A percentile compares a stretch with the other conserved stretches of the same genome.
Evolutionary conservation across 2,797 vertebrate species (phyloP).

Genomic region (Nyctibius grandis): DNA sequence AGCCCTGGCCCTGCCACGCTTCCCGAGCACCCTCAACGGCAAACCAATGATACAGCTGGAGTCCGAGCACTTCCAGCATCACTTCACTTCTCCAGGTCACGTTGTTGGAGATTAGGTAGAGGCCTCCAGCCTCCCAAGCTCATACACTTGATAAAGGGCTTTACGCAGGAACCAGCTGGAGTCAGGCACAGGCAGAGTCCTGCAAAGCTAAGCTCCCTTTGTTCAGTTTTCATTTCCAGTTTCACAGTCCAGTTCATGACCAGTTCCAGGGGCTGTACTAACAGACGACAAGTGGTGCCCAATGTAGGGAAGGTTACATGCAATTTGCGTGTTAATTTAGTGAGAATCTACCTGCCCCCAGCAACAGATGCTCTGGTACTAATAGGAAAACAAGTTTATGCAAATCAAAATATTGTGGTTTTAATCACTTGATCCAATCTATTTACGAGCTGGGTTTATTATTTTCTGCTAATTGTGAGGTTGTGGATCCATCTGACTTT

Average conservation of each 20-base stretch:
- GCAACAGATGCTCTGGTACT: not conserved
- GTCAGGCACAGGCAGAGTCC: fast-evolving
- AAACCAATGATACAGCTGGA: not conserved
- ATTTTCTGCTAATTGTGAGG: slow-evolving; percentile 21
- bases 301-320: fast-evolving
- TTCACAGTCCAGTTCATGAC: not conserved
- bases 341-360: not conserved
- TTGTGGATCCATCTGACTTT: not conserved
- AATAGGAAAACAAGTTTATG: slow-evolving; percentile 14
- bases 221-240: not conserved
- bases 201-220: not conserved
- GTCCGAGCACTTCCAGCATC: not conserved
- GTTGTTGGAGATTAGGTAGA: fast-evolving
- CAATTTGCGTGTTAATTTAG: not conserved
- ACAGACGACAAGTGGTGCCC: fast-evolving
- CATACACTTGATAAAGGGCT: not conserved
- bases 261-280: not conserved
- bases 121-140: not conserved
- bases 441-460: not conserved
- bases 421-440: slow-evolving; percentile 38
- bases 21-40: not conserved
- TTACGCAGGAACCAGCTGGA: not conserved
- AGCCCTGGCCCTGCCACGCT: not conserved
- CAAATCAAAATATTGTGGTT: slow-evolving; percentile 18
- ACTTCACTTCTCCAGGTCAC: not conserved